Evolutionary conservation across 2,113 vertebrate genomes (phyloP).

Genomic region (Gopherus flavomarginatus): DNA sequence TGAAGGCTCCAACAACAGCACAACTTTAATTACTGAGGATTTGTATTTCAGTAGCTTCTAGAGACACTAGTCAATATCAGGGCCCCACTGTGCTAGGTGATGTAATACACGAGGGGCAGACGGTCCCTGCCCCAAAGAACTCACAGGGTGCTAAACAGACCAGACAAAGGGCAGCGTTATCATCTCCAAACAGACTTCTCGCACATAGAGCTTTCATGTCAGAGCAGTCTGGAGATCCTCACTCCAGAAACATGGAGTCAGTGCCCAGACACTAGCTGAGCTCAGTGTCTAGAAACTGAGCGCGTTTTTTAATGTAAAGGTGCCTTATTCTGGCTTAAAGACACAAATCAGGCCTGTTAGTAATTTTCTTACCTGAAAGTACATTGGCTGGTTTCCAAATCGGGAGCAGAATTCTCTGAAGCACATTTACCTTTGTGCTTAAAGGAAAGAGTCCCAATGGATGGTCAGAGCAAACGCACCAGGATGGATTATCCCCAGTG

Average conservation of each 20-base stretch:
- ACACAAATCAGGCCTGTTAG: neutral
- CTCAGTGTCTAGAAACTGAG: neutral
- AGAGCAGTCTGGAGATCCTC: neutral
- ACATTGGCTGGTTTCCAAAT: neutral
- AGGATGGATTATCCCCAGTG: neutral
- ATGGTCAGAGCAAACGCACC: neutral
- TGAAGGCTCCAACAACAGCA: neutral
- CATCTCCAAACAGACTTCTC: neutral
- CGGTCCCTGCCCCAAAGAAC: neutral
- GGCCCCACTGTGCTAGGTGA: neutral
- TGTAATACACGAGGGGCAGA: neutral
- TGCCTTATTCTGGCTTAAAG: neutral
- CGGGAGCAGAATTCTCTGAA: conserved; percentile 3
- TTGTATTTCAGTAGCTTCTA: neutral
- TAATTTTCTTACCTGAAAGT: conserved; percentile 42
- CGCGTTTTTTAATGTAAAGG: neutral
- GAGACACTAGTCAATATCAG: neutral
- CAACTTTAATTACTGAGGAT: fast-evolving
- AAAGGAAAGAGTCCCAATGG: neutral
- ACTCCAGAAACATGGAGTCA: neutral
- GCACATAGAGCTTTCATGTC: neutral
- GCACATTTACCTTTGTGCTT: neutral
- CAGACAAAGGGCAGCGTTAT: neutral
- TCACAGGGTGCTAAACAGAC: neutral
- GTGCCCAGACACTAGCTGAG: neutral